These are phyloP conservation scores for Paramuricea clavata DNA, from an alignment of 92 coral and sea anemone species.

Conservation along the genomic window DNA sequence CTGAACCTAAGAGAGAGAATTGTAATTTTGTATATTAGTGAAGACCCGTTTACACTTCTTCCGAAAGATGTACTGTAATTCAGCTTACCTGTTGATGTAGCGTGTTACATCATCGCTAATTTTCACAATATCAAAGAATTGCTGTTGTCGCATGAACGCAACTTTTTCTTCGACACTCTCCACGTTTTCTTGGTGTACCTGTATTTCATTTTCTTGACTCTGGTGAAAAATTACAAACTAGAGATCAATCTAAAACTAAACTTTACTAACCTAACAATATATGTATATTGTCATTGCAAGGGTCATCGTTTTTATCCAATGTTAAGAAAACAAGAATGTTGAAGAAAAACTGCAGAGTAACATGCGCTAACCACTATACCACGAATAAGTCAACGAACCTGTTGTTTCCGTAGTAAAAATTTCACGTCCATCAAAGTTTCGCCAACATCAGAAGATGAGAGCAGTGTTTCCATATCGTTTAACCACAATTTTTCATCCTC, in stretches of 20 bases:
- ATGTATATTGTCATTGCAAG: no score
- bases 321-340: no score
- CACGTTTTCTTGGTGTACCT: slow-evolving; percentile 2
- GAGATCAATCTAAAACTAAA: no score
- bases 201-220: slow-evolving; percentile 30
- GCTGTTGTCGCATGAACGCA: background rate
- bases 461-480: slow-evolving; percentile 86
- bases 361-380: no score
- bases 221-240: background rate
- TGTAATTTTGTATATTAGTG: no score
- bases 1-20: slow-evolving; percentile 59
- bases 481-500: slow-evolving; percentile 88
- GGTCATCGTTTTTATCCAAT: no score
- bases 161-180: slow-evolving; percentile 6
- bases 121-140: slow-evolving; percentile 1
- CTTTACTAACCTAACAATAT: no score
- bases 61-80: no score
- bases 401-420: slow-evolving; percentile 90
- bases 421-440: slow-evolving; percentile 88
- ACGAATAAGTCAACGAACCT: slow-evolving; percentile 53
- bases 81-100: slow-evolving; percentile 10
- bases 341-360: no score
- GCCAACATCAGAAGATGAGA: slow-evolving; percentile 88
- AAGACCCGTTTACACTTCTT: no score
- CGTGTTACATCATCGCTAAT: slow-evolving; percentile 11